A percentile compares a stretch with the other conserved stretches of the same genome.
Evolutionary conservation across 2,113 vertebrate genomes (phyloP).

Genomic region (Pavo muticus): DNA sequence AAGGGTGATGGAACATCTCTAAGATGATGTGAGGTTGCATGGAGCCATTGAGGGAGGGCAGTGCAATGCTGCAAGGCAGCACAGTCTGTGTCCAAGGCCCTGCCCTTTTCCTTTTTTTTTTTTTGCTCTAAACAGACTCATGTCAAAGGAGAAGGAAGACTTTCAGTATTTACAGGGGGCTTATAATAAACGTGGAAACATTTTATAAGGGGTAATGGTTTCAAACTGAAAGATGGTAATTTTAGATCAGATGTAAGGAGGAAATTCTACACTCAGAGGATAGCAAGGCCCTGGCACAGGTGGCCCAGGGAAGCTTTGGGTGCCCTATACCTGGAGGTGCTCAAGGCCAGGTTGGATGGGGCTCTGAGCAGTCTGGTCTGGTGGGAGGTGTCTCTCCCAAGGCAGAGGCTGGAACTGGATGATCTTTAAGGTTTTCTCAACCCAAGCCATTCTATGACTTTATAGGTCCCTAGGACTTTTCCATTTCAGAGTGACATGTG

Average conservation of each 20-base stretch:
- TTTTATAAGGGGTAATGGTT: background rate
- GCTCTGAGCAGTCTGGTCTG: background rate
- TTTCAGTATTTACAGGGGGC: background rate
- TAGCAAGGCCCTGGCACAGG: background rate
- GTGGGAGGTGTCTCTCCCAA: background rate
- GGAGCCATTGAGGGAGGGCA: accelerated
- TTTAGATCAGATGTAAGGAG: background rate
- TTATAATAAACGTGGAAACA: background rate
- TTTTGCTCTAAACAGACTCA: background rate
- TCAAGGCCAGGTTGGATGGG: background rate
- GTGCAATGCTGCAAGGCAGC: accelerated
- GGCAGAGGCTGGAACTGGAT: background rate
- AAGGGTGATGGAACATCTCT: accelerated
- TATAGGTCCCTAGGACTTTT: background rate
- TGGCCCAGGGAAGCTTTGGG: background rate
- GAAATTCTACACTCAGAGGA: background rate
- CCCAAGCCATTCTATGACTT: background rate
- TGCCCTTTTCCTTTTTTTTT: background rate
- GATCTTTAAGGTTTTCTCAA: background rate
- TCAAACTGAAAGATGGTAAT: background rate
- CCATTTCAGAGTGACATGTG: accelerated
- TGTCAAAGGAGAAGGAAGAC: background rate
- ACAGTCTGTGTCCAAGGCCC: background rate
- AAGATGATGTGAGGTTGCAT: accelerated
- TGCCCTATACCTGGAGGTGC: background rate